phyloP scores from a whole-genome alignment of 2,888 invertebrate species.

The Drosophila fulvimacula region DNA sequence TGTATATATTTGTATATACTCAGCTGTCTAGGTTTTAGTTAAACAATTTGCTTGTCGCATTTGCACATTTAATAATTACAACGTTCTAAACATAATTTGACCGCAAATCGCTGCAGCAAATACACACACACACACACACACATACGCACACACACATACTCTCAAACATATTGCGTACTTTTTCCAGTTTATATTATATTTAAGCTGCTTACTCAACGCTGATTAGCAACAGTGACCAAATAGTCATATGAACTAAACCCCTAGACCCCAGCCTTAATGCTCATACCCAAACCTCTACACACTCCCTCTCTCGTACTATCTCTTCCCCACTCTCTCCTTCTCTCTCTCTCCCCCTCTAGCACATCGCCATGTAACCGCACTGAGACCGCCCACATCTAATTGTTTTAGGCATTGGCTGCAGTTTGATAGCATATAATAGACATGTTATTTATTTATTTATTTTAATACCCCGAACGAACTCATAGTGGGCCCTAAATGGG shows the following conservation, averaged over 20 bases:
- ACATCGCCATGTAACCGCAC: neutral
- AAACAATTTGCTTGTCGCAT: conserved; percentile 48
- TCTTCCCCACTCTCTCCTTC: neutral
- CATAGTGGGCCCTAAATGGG: neutral
- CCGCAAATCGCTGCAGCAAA: conserved; percentile 59
- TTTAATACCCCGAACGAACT: conserved; percentile 10
- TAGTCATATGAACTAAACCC: conserved; percentile 7
- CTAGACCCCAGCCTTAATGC: neutral
- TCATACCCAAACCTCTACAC: neutral
- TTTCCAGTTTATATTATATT: conserved; percentile 35
- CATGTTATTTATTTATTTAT: conserved; percentile 50
- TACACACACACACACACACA: neutral
- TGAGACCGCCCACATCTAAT: conserved; percentile 39
- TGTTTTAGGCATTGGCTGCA: conserved; percentile 54
- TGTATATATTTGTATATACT: too few relatives aligned
- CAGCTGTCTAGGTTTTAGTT: conserved; percentile 12
- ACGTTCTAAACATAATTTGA: conserved; percentile 56
- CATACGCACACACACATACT: neutral
- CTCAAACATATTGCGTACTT: conserved; percentile 62
- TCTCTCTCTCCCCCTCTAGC: neutral
- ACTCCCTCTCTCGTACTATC: neutral
- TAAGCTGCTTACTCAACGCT: conserved; percentile 54
- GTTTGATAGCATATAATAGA: conserved; percentile 75
- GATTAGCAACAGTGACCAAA: conserved; percentile 56
- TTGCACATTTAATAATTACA: conserved; percentile 46